Conservation (phyloP, 2,113 vertebrate genomes). For the Elephas maximus region DNA sequence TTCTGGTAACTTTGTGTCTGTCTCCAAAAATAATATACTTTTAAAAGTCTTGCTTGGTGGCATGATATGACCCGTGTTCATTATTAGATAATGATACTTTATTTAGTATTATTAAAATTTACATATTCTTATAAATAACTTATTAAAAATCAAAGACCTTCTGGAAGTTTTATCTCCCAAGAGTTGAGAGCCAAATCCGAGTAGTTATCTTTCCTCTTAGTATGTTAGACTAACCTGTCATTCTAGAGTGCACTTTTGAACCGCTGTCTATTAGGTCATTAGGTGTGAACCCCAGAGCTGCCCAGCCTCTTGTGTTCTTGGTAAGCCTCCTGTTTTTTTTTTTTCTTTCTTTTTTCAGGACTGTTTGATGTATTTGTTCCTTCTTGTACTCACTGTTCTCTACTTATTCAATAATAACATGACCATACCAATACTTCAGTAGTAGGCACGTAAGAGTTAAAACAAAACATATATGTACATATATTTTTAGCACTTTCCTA, state of each 20-base stretch:
- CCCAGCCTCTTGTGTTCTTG: not conserved
- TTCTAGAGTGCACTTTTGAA: not conserved
- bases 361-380: not conserved
- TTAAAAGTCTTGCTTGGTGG: not conserved
- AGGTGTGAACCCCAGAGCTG: not conserved
- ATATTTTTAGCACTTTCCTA: not conserved
- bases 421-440: not conserved
- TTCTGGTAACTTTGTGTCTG: not conserved
- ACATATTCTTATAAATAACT: not conserved
- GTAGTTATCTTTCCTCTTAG: not conserved
- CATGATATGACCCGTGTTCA: not conserved
- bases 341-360: not conserved
- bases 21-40: not conserved
- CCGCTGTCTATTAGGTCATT: not conserved
- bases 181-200: not conserved
- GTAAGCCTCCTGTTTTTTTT: not conserved
- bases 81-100: slow-evolving; percentile 9
- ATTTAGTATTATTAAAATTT: not conserved
- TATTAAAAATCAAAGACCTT: not conserved
- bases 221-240: not conserved
- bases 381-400: slow-evolving; percentile 1
- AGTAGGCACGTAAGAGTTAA: not conserved
- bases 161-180: not conserved
- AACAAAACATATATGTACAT: not conserved
- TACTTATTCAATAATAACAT: not conserved